A percentile compares a stretch with the other conserved stretches of the same genome.
These are phyloP conservation scores for Polyodon spathula DNA, from an alignment of 2,113 vertebrate species.

Conservation along the genomic window DNA sequence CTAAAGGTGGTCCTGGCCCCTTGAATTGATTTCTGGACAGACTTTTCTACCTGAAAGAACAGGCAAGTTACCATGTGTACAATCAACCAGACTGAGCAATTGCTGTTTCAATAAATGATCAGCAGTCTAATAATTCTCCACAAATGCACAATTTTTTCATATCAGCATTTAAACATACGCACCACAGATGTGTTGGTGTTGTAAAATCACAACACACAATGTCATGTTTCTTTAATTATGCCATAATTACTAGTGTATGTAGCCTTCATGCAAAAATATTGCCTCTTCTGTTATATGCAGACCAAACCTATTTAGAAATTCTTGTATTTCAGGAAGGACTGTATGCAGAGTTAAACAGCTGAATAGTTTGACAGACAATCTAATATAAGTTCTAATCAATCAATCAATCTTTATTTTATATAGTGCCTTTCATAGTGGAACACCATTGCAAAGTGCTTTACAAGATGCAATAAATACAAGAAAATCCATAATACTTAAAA, in stretches of 20 bases:
- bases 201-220: slow-evolving; percentile 23
- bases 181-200: slow-evolving; percentile 22
- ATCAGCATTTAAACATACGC: slow-evolving; percentile 21
- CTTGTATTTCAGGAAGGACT: not conserved
- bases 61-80: slow-evolving; percentile 61
- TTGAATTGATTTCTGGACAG: slow-evolving; percentile 90
- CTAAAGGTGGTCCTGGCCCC: slow-evolving; percentile 88
- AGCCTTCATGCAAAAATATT: slow-evolving; percentile 10
- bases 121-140: not conserved
- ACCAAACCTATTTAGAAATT: not conserved
- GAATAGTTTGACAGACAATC: not conserved
- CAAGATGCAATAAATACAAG: too few species aligned
- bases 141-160: not conserved
- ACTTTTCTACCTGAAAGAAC: slow-evolving; percentile 90
- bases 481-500: too few species aligned
- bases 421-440: too few species aligned
- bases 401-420: too few species aligned
- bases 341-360: not conserved
- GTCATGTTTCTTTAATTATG: slow-evolving; percentile 23
- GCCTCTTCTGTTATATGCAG: not conserved
- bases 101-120: not conserved
- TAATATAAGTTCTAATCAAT: not conserved
- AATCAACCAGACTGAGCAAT: not conserved
- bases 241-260: slow-evolving; percentile 25
- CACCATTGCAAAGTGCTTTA: too few species aligned